These are phyloP conservation scores for Taurulus bubalis DNA, from an alignment of 2,113 vertebrate species.

Conservation along the genomic window DNA sequence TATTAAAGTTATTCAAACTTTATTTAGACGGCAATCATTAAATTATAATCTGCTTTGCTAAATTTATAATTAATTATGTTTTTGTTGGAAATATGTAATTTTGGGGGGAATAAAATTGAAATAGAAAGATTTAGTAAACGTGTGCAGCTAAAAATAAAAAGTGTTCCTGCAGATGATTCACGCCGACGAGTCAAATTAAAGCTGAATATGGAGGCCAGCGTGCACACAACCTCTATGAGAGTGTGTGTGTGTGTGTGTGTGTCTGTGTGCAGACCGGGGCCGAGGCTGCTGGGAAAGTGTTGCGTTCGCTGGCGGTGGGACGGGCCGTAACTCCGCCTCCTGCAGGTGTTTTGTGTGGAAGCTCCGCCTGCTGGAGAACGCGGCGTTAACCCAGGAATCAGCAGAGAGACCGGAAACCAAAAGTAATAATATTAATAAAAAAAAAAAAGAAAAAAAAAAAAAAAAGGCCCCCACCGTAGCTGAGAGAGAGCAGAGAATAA, in stretches of 20 bases:
- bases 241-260: no score
- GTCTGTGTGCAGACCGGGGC: background rate
- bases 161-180: background rate
- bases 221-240: no score
- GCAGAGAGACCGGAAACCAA: conserved; percentile 22
- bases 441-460: conserved; percentile 69
- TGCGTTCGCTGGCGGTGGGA: background rate
- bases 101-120: no score
- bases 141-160: background rate
- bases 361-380: conserved; percentile 38
- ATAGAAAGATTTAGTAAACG: no score
- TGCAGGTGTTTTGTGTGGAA: conserved; percentile 17
- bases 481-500: conserved; percentile 60
- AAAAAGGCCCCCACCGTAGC: conserved; percentile 57
- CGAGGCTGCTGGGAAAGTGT: conserved; percentile 37
- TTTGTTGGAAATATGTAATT: no score
- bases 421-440: background rate
- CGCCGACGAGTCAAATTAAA: background rate
- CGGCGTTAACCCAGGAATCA: conserved; percentile 83
- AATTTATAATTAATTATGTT: background rate
- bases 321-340: background rate
- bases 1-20: background rate
- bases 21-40: background rate
- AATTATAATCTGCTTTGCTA: background rate
- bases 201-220: background rate